These are phyloP conservation scores for Esperia sulphurella DNA, from an alignment of 2,888 invertebrate species.

Conservation along the genomic window DNA sequence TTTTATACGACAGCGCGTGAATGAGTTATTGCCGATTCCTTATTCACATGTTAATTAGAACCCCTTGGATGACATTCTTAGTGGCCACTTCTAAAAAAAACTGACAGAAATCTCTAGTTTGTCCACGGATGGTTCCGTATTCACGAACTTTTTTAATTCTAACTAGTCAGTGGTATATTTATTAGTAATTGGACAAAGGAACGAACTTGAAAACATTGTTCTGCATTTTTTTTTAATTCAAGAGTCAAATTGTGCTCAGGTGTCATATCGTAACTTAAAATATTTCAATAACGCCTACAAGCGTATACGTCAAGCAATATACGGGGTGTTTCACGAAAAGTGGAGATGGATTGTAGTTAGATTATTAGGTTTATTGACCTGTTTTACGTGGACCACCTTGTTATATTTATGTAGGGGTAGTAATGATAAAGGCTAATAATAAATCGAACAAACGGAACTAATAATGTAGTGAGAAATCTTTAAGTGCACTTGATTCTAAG, in stretches of 20 bases:
- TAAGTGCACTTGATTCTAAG: conserved; percentile 72
- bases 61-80: too few relatives aligned
- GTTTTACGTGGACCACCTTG: not conserved
- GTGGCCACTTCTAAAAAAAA: too few relatives aligned
- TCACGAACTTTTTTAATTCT: not conserved
- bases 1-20: too few relatives aligned
- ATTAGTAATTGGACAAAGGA: not conserved
- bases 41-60: too few relatives aligned
- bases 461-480: conserved; percentile 62
- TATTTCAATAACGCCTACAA: conserved; percentile 3
- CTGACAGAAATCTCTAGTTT: too few relatives aligned
- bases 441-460: conserved; percentile 45
- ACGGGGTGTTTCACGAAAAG: not conserved
- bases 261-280: conserved; percentile 24
- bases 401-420: not conserved
- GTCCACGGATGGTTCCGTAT: too few relatives aligned
- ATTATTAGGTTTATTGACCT: not conserved
- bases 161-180: not conserved
- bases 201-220: not conserved
- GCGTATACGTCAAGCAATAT: conserved; percentile 3
- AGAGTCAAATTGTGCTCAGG: conserved; percentile 19
- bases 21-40: too few relatives aligned
- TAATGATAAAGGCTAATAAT: conserved; percentile 31
- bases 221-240: not conserved
- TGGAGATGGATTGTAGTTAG: not conserved